Evolutionary conservation across 2,113 vertebrate genomes (phyloP).

Genomic region (Prunella himalayana): DNA sequence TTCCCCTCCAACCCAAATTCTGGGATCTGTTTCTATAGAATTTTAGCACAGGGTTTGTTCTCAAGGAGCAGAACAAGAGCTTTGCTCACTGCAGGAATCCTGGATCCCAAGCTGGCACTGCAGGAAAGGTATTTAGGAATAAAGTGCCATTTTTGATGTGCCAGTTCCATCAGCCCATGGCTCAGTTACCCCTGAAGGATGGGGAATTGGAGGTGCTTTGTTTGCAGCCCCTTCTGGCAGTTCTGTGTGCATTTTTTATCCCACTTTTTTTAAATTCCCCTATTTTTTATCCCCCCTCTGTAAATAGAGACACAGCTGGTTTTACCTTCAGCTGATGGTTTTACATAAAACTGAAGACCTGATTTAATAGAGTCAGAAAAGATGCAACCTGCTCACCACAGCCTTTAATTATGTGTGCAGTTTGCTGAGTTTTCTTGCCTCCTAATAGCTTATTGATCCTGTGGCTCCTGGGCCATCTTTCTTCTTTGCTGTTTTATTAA

Average conservation of each 20-base stretch:
- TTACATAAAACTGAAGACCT: neutral
- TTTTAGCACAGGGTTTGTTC: neutral
- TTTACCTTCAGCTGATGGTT: neutral
- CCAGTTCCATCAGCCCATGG: neutral
- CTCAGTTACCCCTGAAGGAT: neutral
- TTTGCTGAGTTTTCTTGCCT: neutral
- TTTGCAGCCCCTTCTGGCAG: neutral
- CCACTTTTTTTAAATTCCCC: neutral
- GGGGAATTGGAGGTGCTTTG: neutral
- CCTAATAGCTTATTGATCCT: constrained; percentile 6
- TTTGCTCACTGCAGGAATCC: neutral
- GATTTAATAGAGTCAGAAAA: neutral
- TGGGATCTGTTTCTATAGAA: neutral
- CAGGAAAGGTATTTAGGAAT: neutral
- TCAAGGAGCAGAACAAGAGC: neutral
- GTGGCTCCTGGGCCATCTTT: neutral
- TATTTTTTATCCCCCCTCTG: neutral
- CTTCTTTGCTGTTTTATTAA: neutral
- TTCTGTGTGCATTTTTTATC: neutral
- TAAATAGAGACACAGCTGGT: neutral
- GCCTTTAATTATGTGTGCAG: neutral
- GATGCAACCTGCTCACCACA: neutral
- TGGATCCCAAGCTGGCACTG: neutral
- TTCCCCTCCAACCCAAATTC: neutral
- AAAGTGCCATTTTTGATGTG: neutral